These are phyloP conservation scores for Gymnogyps californianus DNA, from an alignment of 2,113 vertebrate genomes.

Conservation along the genomic window DNA sequence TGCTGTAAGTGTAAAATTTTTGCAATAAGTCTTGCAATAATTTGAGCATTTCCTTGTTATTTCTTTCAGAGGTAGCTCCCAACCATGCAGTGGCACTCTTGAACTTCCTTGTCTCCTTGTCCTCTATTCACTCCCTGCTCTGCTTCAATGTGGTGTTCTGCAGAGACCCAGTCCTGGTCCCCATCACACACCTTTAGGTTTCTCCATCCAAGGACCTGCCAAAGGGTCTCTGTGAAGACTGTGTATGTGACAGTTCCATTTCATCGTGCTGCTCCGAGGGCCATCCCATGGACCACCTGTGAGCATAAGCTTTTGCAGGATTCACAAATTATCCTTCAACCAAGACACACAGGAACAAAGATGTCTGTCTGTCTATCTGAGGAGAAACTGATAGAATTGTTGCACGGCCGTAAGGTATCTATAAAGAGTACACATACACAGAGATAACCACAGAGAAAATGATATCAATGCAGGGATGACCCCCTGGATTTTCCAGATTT, in stretches of 20 bases:
- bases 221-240: background rate
- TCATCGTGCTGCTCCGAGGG: background rate
- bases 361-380: background rate
- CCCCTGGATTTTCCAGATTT: background rate
- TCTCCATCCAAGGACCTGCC: background rate
- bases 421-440: background rate
- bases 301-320: background rate
- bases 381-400: background rate
- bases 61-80: background rate
- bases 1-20: background rate
- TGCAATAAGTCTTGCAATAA: background rate
- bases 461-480: background rate
- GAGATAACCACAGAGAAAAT: background rate
- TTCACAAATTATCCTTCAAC: background rate
- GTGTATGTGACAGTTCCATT: background rate
- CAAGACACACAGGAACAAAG: background rate
- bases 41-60: background rate
- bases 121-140: background rate
- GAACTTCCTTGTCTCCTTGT: background rate
- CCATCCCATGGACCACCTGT: no score
- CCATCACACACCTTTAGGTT: background rate
- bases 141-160: background rate
- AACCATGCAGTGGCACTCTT: background rate
- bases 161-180: background rate
- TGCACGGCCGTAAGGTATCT: background rate